Conservation (phyloP, 1,140 invertebrate species). For the Drosophila triauraria region DNA sequence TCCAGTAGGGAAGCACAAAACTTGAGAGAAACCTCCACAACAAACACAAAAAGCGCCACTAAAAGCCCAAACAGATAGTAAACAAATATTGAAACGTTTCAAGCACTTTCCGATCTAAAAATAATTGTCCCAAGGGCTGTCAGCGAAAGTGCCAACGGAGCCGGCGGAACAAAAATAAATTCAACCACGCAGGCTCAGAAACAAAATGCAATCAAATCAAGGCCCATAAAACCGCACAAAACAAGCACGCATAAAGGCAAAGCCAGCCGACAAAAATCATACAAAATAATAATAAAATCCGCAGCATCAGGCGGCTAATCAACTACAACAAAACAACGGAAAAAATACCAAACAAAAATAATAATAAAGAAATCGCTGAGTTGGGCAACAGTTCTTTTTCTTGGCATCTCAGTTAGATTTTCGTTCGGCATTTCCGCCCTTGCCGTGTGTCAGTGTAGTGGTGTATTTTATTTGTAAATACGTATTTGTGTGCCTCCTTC, state of each 20-base stretch:
- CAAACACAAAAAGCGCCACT: neutral
- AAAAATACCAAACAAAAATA: constrained; percentile 20
- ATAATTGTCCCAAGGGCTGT: constrained; percentile 48
- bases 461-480: constrained; percentile 32
- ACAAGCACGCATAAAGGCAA: constrained; percentile 32
- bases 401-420: constrained; percentile 35
- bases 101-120: constrained; percentile 30
- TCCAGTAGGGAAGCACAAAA: neutral
- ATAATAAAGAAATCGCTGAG: constrained; percentile 59
- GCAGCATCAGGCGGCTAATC: constrained; percentile 59
- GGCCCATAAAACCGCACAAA: constrained; percentile 55
- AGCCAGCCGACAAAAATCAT: constrained; percentile 32
- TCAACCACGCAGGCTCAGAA: neutral
- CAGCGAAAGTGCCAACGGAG: constrained; percentile 31
- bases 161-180: constrained; percentile 16
- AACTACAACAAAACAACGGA: constrained; percentile 51
- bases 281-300: constrained; percentile 64
- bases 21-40: neutral
- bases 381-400: constrained; percentile 59
- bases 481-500: constrained; percentile 27
- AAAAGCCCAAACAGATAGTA: constrained; percentile 6
- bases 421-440: constrained; percentile 39
- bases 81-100: constrained; percentile 35
- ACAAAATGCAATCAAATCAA: constrained; percentile 57
- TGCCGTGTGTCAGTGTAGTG: constrained; percentile 45